Conservation (phyloP, 2,888 invertebrate genomes). For the Sipunculus nudus region DNA sequence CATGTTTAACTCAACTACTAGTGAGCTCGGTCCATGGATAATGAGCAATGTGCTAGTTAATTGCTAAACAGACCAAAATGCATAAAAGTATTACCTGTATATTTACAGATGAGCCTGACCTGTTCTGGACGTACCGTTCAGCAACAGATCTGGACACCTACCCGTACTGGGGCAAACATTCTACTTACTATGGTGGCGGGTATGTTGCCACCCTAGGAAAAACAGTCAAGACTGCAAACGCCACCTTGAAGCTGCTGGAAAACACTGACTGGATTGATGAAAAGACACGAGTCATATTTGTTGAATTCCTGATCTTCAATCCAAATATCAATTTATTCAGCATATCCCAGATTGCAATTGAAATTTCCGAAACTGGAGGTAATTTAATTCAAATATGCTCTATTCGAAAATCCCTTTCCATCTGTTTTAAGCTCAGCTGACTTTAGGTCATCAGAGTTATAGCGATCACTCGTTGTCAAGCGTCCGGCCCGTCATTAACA, state of each 20-base stretch:
- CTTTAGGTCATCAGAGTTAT: no score
- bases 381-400: no score
- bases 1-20: no score
- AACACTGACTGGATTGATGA: conserved; percentile 62
- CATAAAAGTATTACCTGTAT: no score
- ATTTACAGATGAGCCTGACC: no score
- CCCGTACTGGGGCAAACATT: conserved; percentile 58
- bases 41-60: no score
- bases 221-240: conserved; percentile 2
- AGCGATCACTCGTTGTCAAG: no score
- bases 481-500: no score
- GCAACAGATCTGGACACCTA: conserved; percentile 56
- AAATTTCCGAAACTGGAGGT: conserved; percentile 46
- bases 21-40: no score
- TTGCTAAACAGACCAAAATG: no score
- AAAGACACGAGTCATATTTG: conserved; percentile 65
- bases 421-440: no score
- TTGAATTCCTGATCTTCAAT: conserved; percentile 68
- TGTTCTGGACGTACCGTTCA: conserved; percentile 48
- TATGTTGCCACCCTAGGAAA: conserved; percentile 60
- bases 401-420: no score
- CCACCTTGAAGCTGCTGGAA: conserved; percentile 20
- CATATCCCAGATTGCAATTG: conserved; percentile 39
- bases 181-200: conserved; percentile 66
- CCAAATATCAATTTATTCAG: conserved; percentile 46